Conservation (phyloP, 2,797 vertebrate species). For the Manis pentadactyla region DNA sequence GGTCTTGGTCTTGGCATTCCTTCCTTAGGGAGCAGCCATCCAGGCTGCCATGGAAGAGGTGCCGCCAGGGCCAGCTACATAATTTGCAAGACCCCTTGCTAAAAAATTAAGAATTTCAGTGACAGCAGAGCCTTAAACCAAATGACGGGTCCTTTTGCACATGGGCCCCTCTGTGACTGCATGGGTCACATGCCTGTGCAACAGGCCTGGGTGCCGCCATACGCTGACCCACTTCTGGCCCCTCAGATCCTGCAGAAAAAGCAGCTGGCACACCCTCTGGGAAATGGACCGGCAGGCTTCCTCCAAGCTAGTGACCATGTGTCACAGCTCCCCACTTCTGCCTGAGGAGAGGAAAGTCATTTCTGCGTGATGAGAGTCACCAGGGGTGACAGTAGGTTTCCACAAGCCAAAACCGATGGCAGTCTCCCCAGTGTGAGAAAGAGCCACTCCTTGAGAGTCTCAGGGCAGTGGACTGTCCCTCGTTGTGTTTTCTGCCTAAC, state of each 20-base stretch:
- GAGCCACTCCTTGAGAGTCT: accelerated
- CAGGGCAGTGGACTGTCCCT: not conserved
- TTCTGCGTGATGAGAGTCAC: constrained; percentile 19
- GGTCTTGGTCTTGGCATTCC: not conserved
- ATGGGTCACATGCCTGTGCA: not conserved
- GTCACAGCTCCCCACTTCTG: not conserved
- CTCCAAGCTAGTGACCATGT: not conserved
- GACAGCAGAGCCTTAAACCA: not conserved
- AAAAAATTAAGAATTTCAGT: not conserved
- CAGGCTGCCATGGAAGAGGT: not conserved
- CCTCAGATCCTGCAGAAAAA: not conserved
- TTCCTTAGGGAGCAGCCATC: not conserved
- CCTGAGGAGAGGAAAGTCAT: not conserved
- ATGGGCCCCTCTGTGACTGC: not conserved
- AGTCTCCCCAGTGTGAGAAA: not conserved
- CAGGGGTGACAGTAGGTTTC: not conserved
- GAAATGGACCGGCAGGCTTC: not conserved
- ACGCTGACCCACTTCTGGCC: accelerated
- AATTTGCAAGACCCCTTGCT: not conserved
- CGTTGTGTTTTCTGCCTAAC: not conserved
- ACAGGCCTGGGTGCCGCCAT: not conserved
- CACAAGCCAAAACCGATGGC: not conserved
- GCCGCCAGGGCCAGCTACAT: not conserved
- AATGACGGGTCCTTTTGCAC: not conserved
- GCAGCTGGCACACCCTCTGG: not conserved